Base-by-base conservation (phyloP, 2,797 vertebrate genomes). In the Dicrostonyx torquatus region DNA sequence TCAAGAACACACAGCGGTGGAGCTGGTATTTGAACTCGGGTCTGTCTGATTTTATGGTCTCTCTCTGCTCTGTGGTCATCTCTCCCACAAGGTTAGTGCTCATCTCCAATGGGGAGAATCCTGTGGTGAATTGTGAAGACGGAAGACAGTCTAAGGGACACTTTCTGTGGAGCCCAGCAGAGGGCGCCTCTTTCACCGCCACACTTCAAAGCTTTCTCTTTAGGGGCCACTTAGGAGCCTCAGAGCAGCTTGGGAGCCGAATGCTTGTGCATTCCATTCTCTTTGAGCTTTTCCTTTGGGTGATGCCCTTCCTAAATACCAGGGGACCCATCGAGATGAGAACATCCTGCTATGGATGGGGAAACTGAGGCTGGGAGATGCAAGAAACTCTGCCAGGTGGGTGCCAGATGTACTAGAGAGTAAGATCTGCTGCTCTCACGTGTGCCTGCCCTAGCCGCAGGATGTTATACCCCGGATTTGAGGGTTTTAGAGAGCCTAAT, bases 121-220 rank as follows among this genome's bases (percentile, higher is more conserved):
- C 15, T 0, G 5, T 34, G 37, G 50, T 29, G 43, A 89, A 86
- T 50, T 31, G 2, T 7, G 24, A 50, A 20, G 17, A 73, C 9
- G 40, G 45, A 31, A 89, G 53, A 20, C 15, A 5, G 5, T 60
- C 45, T n/a, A n/a, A n/a, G 9, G 5, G 24, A 82, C 60, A n/a
- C n/a, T 94, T 95, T n/a, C 79, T 24, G 11, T 2, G 3, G 1
- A 82, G 77, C 17, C 96, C 97, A 97, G 95, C 91, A 97, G 97
- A 95, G 97, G 95, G 96, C 43, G 45, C 9, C 0, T n/a, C 84
- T 34, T 31, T 37, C 64, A 78, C 26, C 87, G 37, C 77, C 78
- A 48, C 64, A 9, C 45, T 87, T 64, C 78, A 34, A 78, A 95
- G 29, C 79, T 29, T 93, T 85, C 34, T 66, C 14, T 29, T 26